A percentile compares a stretch with the other conserved stretches of the same genome.
Conservation (phyloP, 2,113 vertebrate species). For the Plecotus auritus region DNA sequence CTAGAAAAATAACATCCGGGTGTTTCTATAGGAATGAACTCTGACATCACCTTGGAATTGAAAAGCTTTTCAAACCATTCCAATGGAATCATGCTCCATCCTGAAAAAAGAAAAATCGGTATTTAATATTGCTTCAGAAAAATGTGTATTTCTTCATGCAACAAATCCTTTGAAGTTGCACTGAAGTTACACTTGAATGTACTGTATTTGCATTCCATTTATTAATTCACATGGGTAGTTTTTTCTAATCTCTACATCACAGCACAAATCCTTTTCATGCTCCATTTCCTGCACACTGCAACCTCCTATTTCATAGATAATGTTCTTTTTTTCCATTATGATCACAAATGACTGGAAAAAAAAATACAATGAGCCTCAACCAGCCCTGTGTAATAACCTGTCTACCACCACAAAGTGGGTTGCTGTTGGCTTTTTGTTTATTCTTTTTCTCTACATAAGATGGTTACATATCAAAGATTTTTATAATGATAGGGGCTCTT, state of each 20-base stretch:
- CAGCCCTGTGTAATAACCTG: background rate
- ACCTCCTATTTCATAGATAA: slow-evolving; percentile 69
- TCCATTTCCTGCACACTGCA: slow-evolving; percentile 72
- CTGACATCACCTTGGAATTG: background rate
- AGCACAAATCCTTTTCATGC: slow-evolving; percentile 78
- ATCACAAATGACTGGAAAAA: slow-evolving; percentile 56
- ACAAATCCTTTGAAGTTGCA: slow-evolving; percentile 30
- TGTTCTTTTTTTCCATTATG: slow-evolving; percentile 61
- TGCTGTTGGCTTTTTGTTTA: background rate
- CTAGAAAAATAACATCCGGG: background rate
- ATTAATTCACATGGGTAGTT: slow-evolving; percentile 72
- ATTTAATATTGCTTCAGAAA: slow-evolving; percentile 46
- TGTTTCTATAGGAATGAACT: background rate
- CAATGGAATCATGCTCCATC: background rate
- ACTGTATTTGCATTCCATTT: slow-evolving; percentile 74
- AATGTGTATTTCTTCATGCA: background rate
- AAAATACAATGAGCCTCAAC: background rate
- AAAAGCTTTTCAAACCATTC: background rate
- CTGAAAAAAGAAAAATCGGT: background rate
- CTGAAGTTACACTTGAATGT: slow-evolving; percentile 63
- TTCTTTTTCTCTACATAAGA: background rate
- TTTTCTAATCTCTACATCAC: slow-evolving; percentile 77
- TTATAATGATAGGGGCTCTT: background rate
- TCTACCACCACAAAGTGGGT: background rate
- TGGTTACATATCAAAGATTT: background rate